Conservation (phyloP, 2,113 vertebrate species). For the Poicephalus gulielmi region DNA sequence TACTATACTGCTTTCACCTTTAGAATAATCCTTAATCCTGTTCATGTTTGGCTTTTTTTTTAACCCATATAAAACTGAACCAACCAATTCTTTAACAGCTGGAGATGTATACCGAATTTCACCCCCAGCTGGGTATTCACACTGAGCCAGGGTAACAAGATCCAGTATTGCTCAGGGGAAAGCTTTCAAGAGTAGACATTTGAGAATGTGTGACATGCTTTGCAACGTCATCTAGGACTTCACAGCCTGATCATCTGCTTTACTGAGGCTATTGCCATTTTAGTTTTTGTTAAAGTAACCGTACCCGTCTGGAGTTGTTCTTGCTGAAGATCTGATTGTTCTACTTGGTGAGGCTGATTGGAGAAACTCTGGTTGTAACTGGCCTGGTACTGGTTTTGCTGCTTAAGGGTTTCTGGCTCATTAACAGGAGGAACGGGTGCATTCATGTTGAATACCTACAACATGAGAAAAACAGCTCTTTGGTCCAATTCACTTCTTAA, state of each 20-base stretch:
- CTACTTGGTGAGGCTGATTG: constrained; percentile 85
- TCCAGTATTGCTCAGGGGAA: accelerated
- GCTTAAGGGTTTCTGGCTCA: constrained; percentile 90
- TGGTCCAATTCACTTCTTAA: neutral
- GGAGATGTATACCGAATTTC: neutral
- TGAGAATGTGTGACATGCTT: neutral
- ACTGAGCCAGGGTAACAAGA: neutral
- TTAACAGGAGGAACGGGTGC: constrained; percentile 92
- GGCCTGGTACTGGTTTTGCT: constrained; percentile 88
- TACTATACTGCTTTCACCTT: neutral
- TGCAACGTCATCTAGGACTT: neutral
- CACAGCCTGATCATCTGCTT: neutral
- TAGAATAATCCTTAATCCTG: neutral
- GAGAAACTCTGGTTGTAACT: constrained; percentile 90
- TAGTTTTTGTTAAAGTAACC: neutral
- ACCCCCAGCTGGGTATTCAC: neutral
- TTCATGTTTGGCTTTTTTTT: neutral
- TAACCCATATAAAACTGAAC: neutral
- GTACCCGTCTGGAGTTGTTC: constrained; percentile 94
- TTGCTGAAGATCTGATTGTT: constrained; percentile 91
- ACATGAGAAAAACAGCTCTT: neutral
- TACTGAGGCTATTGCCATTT: neutral
- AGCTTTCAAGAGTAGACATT: neutral
- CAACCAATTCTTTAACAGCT: neutral
- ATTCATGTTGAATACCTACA: constrained; percentile 96